Conservation (phyloP, 2,888 invertebrate genomes). For the Leptarthrus brevirostris region DNA sequence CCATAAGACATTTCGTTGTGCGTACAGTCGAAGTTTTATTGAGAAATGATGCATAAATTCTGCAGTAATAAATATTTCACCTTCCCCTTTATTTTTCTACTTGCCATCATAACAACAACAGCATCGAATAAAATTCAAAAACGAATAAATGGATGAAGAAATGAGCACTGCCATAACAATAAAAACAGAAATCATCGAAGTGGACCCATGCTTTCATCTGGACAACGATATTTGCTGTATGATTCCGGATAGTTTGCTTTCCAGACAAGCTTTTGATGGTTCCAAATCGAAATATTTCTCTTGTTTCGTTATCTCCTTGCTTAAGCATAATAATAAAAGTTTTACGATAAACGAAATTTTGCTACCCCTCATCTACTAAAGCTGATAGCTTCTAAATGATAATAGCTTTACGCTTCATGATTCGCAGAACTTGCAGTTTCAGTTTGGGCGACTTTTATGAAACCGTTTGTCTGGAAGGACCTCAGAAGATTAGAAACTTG, state of each 20-base stretch:
- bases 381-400: slow-evolving; percentile 30
- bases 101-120: background rate
- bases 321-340: slow-evolving; percentile 38
- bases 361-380: background rate
- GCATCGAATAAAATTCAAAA: background rate
- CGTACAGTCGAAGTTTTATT: slow-evolving; percentile 35
- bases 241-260: slow-evolving; percentile 21
- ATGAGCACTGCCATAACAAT: slow-evolving; percentile 28
- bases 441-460: background rate
- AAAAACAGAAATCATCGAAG: slow-evolving; percentile 14
- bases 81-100: background rate
- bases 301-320: slow-evolving; percentile 12
- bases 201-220: background rate
- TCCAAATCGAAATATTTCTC: background rate
- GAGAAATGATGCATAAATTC: slow-evolving; percentile 50
- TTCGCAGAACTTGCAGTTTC: background rate
- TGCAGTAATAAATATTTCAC: slow-evolving; percentile 50
- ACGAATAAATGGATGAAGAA: background rate
- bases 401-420: slow-evolving; percentile 31
- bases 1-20: slow-evolving; percentile 4
- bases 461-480: background rate
- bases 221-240: slow-evolving; percentile 13
- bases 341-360: slow-evolving; percentile 33
- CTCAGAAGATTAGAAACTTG: background rate
- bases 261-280: background rate